phyloP scores from a whole-genome alignment of 2,797 vertebrate genomes.

The Pachyuromys duprasi region DNA sequence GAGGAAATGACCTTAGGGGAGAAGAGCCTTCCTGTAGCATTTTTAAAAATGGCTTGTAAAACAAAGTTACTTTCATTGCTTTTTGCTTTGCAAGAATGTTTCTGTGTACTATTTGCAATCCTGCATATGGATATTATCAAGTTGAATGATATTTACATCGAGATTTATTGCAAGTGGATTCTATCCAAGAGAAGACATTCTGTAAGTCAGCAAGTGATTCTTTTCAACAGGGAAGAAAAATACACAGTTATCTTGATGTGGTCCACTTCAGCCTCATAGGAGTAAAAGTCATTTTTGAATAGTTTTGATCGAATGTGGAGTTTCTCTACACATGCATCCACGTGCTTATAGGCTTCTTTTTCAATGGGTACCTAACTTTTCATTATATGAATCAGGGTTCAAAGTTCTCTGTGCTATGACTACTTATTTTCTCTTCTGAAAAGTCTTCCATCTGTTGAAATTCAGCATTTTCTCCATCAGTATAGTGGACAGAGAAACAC shows the following conservation, averaged over 20 bases:
- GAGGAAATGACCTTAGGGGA: conserved; percentile 68
- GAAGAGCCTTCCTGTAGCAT: conserved; percentile 64
- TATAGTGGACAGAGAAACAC: not conserved
- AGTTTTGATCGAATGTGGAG: not conserved
- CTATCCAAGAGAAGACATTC: not conserved
- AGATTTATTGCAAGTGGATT: conserved; percentile 13
- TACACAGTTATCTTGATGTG: not conserved
- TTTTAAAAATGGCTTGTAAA: conserved; percentile 76
- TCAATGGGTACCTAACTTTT: not conserved
- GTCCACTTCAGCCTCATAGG: not conserved
- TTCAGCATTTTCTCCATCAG: not conserved
- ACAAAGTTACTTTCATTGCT: conserved; percentile 25
- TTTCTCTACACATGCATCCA: not conserved
- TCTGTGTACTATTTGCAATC: not conserved
- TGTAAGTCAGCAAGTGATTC: not conserved
- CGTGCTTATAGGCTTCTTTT: not conserved
- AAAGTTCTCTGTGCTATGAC: not conserved
- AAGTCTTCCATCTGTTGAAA: not conserved
- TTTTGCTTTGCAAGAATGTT: conserved; percentile 37
- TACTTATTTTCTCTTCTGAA: not conserved
- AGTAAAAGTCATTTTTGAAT: not conserved
- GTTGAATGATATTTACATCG: not conserved
- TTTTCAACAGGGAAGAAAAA: not conserved
- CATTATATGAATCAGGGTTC: not conserved
- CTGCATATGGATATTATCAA: not conserved